Conservation (phyloP, 2,888 invertebrate genomes). For the Coleophora flavipennella region DNA sequence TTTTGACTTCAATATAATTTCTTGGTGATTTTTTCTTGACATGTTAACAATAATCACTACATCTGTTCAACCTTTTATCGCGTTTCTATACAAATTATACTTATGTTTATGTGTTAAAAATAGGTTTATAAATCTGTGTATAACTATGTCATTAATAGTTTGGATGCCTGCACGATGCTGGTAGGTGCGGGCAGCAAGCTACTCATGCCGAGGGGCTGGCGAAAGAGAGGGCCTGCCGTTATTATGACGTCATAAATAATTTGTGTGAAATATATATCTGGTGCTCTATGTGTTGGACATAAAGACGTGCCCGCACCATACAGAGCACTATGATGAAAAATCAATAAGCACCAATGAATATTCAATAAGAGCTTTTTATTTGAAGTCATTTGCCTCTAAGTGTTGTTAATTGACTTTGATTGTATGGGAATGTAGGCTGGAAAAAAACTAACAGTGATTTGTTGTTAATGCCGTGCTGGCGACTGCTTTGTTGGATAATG, state of each 20-base stretch:
- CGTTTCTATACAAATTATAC: too few relatives aligned
- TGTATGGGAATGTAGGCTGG: neutral
- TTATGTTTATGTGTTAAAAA: too few relatives aligned
- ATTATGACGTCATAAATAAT: neutral
- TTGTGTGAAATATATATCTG: neutral
- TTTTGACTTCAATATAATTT: too few relatives aligned
- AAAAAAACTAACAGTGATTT: too few relatives aligned
- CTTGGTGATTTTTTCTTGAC: too few relatives aligned
- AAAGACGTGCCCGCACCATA: conserved; percentile 25
- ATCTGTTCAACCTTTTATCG: too few relatives aligned
- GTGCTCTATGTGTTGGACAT: conserved; percentile 33
- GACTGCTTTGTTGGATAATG: neutral
- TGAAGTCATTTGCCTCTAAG: conserved; percentile 27
- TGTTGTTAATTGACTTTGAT: conserved; percentile 19
- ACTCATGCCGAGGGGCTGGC: conserved; percentile 15
- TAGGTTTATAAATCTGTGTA: conserved; percentile 40
- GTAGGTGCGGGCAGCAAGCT: conserved; percentile 28
- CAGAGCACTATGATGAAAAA: conserved; percentile 30
- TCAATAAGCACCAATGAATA: conserved; percentile 34
- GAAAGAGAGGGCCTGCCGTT: neutral
- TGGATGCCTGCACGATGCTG: conserved; percentile 37
- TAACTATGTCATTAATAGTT: conserved; percentile 45
- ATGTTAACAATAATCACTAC: too few relatives aligned
- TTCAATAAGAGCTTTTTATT: conserved; percentile 31
- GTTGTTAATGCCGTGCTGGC: neutral